Base-by-base conservation (phyloP, 2,113 vertebrate genomes). In the Rhinolophus sinicus region DNA sequence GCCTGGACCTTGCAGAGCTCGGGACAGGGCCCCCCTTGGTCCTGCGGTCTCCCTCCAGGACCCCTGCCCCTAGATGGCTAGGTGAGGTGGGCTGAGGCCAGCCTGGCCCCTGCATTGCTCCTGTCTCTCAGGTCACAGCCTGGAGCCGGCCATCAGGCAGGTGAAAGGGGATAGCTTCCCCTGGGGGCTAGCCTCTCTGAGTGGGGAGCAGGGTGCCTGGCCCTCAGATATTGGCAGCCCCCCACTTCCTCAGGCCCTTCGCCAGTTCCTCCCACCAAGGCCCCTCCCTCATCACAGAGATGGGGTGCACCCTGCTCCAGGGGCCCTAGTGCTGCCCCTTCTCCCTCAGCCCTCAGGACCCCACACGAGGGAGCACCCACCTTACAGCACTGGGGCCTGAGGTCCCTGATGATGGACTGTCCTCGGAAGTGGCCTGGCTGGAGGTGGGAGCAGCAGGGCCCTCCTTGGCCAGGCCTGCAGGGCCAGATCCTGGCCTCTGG, bases 261-360 rank as follows among this genome's bases (percentile, higher is more conserved):
- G 3, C 47, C 8, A 70, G n/a, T 38, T 4, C 16, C 26, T 44
- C 19, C 16, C 65, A 7, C 0, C 2, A 10, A 13, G 13, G 30
- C 50, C 56, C n/a, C 21, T 4, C 0, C 2, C 47, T 6, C 1
- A 0, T 18, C n/a, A 7, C 8, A 40, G 62, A 38, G 30, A 18
- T 3, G 18, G 18, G 28, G 30, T 2, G 8, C 15, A 12, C 24
- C 75, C 40, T 4, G 21, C 50, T 8, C 54, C 7, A 24, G 7
- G 47, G 18, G 6, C 15, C 58, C 33, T 0, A 28, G 24, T 3
- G 47, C 58, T 1, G 16, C 10, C 30, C 22, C 77, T 33, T 35
- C 30, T 14, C 40, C 58, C 26, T 72, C 10, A 35, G 64, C 14
- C 2, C 10, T 10, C 33, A 24, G 83, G 33, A 6, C 26, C 65